Conservation (phyloP, 1,140 invertebrate species). For the Drosophila yakuba region DNA sequence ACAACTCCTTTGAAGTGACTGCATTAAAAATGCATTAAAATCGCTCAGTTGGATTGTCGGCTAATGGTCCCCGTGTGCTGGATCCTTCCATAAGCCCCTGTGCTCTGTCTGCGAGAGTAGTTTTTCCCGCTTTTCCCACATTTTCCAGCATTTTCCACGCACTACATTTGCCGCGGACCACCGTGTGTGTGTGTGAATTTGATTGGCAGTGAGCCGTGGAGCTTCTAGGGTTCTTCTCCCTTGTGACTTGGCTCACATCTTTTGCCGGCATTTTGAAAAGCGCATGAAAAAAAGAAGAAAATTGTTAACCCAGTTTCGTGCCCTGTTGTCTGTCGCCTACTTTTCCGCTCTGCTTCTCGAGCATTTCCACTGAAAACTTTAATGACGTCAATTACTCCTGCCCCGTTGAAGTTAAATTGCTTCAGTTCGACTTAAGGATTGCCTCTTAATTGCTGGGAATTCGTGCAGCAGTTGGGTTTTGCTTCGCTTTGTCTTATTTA, state of each 20-base stretch:
- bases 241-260: conserved; percentile 24
- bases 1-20: background rate
- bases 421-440: conserved; percentile 3
- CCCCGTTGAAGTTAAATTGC: conserved; percentile 25
- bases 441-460: conserved; percentile 38
- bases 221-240: conserved; percentile 7
- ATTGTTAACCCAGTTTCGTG: conserved; percentile 46
- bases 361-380: conserved; percentile 38
- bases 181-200: conserved; percentile 30
- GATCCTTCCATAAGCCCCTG: background rate
- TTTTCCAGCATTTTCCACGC: conserved; percentile 39
- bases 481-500: background rate
- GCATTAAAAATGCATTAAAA: conserved; percentile 39
- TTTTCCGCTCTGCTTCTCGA: conserved; percentile 24
- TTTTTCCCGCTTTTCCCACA: conserved; percentile 20
- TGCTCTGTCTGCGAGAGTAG: background rate
- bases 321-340: conserved; percentile 21
- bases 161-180: conserved; percentile 23
- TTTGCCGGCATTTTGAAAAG: conserved; percentile 21
- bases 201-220: conserved; percentile 35
- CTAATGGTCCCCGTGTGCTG: conserved; percentile 31
- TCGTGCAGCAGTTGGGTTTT: conserved; percentile 19
- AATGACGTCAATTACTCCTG: conserved; percentile 41
- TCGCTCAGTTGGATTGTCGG: conserved; percentile 11
- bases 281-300: conserved; percentile 3